Evolutionary conservation across 2,888 invertebrate genomes (phyloP), one percentile per base, ranked within the genome.

Genomic region (Muschampia plurimacula): DNA sequence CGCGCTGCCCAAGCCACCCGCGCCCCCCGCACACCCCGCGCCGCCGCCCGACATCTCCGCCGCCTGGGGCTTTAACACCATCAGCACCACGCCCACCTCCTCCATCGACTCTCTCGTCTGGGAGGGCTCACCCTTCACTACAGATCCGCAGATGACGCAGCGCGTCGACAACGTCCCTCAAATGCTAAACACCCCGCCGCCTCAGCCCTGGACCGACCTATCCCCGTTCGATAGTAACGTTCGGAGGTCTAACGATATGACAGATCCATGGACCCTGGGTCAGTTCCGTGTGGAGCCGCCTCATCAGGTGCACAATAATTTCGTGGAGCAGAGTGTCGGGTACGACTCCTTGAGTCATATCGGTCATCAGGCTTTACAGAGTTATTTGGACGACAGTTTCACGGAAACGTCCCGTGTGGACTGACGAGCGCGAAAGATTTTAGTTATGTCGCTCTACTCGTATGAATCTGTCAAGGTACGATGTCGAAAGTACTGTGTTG

Each of bases 221-320:
- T 88, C 91, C 28, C 80, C 88, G n/a, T 91, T 91, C 84, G 89
- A 89, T 60, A 79, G 78, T 72, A 80, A 80, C 76, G 82, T 82
- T 73, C 85, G 89, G 46, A 81, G 89, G 74, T 77, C 83, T 59
- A 82, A 83, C 78, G 88, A 86, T 60, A 75, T 87, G 65, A 83
- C 84, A 77, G 92, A 93, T 75, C 92, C 92, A 76, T 92, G 93
- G 92, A 86, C 87, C 62, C 79, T 92, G 74, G 90, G 90, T 63
- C 92, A 91, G 81, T 92, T 91, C 79, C 91, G 91, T 76, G 86
- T 88, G 77, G 92, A 93, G 75, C 92, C 91, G 75, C 89, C 92
- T 8, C 87, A 87, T 70, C 86, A 86, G 76, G 81, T 86, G 85
- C 90, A 89, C 84, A 86, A 91, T 76, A 84, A 88, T 41, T 93